Evolutionary conservation across 2,113 vertebrate genomes (phyloP), one percentile per base, ranked within the genome.

Genomic region (Phalacrocorax aristotelis): DNA sequence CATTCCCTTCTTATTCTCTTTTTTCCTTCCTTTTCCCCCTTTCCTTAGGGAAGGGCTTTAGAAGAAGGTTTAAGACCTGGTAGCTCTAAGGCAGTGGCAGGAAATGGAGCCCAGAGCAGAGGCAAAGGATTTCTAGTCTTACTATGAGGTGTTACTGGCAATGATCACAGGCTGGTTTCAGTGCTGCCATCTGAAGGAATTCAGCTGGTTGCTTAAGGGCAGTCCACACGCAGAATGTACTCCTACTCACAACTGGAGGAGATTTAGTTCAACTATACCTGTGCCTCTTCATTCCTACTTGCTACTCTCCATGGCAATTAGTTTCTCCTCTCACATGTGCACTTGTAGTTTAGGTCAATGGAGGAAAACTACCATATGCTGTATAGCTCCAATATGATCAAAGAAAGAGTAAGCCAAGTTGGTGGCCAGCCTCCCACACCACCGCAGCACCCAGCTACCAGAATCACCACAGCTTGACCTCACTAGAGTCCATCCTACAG

Each of bases 361-460:
- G 61, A 34, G n/a, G n/a, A 61, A 71, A 92, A 25, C 61, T 13
- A 48, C 22, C 29, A 36, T 11, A 3, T 21, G 40, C 18, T 79
- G 3, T 36, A 68, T 29, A 69, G 58, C 46, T 76, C 36, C 54
- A 49, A 2, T 16, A n/a, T 38, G 40, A 75, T 26, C 52, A 90
- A 64, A 89, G 51, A 48, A 65, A 64, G 26, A 65, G 23, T 11
- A 51, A 75, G 58, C 15, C 0, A 0, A 68, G 22, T 5, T 83
- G 12, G 52, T 64, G 65, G 30, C 34, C 60, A 81, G 72, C 23
- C 46, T 94, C 51, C 38, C 65, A 32, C 1, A 0, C 20, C 52
- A 76, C 3, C 15, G 55, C 46, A 55, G 38, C 0, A 1, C 30
- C 30, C 0, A 0, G 21, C 29, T 60, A 48, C 38, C 55, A 60